Evolutionary conservation across 1,140 invertebrate species (phyloP), one percentile per base, ranked within the genome.

Genomic region (Hyles vespertilio): DNA sequence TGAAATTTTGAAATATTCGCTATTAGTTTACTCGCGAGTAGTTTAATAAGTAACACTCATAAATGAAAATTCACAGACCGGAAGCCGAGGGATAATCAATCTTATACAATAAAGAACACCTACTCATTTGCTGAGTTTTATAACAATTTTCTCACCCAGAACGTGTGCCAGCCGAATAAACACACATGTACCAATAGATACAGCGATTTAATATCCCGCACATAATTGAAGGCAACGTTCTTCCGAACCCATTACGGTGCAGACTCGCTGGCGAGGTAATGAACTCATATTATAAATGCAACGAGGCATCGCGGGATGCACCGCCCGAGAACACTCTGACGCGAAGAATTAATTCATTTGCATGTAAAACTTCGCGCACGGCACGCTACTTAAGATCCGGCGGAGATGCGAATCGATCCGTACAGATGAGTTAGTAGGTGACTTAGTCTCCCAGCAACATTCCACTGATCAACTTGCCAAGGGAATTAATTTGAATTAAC

Each of bases 261-360:
- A 72, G 66, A 72, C 75, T 75, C 72, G 65, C 61, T 65, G 63
- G 67, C 70, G 69, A 72, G 76, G 83, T 88, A 88, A 88, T 86
- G 85, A 88, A 88, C 83, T 76, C 76, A 72, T 81, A 88, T 88
- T 88, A 88, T 88, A 80, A 88, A 88, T 88, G 85, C 85, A 86
- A 84, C 81, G 83, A 88, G 74, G 77, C 81, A 79, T 77, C 74
- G 74, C 70, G 69, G 67, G 77, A 76, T 81, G 81, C 81, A 74
- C 69, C 69, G 66, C 61, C 69, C 61, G 72, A 61, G 66, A 72
- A 63, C 77, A 74, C 74, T 74, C 65, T 72, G 71, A 71, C 70
- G 72, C 72, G 84, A 87, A 86, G 84, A 86, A 87, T 85, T 87
- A 84, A 87, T 86, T 87, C 81, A 86, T 87, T 87, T 87, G 78